A percentile compares a stretch with the other conserved stretches of the same genome.
phyloP scores from a whole-genome alignment of 2,113 vertebrate genomes.

The Nothocercus julius region DNA sequence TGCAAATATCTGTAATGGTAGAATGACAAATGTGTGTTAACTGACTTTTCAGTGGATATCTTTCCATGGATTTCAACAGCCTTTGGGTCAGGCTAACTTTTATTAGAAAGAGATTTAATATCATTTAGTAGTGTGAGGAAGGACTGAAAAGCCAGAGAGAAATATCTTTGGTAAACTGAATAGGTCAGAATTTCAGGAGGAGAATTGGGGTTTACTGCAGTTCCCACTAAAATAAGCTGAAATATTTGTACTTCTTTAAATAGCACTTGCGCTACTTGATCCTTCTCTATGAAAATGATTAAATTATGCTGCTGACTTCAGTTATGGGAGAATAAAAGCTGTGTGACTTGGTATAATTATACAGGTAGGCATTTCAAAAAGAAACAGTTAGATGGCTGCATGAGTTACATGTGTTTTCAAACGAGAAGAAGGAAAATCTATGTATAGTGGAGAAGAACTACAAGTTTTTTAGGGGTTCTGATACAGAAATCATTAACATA shows the following conservation, averaged over 20 bases:
- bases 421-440: not conserved
- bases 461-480: not conserved
- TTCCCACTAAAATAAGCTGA: not conserved
- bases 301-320: not conserved
- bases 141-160: not conserved
- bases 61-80: not conserved
- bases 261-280: not conserved
- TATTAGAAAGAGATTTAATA: constrained; percentile 4
- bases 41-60: not conserved
- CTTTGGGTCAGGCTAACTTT: not conserved
- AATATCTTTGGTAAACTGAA: not conserved
- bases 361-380: not conserved
- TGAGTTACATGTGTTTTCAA: not conserved
- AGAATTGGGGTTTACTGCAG: not conserved
- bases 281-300: not conserved
- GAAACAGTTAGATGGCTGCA: not conserved
- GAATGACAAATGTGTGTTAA: not conserved
- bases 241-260: not conserved
- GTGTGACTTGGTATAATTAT: not conserved
- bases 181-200: not conserved
- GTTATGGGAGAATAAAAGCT: not conserved
- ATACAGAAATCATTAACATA: not conserved
- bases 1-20: not conserved
- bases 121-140: not conserved
- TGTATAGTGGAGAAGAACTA: not conserved